Evolutionary conservation across 1,140 invertebrate genomes (phyloP), one percentile per base, ranked within the genome.

Genomic region (Oscheius sp.): DNA sequence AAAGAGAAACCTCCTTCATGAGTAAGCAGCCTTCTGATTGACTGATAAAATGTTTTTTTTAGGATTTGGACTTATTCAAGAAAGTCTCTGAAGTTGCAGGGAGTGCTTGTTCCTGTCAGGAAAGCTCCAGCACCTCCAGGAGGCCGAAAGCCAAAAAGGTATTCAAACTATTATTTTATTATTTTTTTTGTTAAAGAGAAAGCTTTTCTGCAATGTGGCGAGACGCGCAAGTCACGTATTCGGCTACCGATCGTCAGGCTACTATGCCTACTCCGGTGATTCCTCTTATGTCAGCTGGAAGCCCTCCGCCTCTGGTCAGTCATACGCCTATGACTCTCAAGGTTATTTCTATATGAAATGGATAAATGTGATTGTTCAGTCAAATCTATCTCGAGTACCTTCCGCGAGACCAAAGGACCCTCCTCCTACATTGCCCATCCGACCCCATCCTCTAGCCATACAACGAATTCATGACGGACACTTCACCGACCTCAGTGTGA

Each of bases 121-220:
- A 82, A 78, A 74, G 81, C 82, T 3, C 82, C 81, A 20, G 75
- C 82, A 35, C 79, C 75, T 7, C 82, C 82, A n/a, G 31, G 42
- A 29, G 59, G 34, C 13, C 59, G 58, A 64, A 3, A 61, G 4
- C 45, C 42, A 34, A 42, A 63, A 36, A 58, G 69, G 28, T 61
- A 36, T 10, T 28, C 32, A 7, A 58, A 7, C 23, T 58, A n/a
- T n/a, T n/a, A n/a, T n/a, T n/a, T n/a, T n/a, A n/a, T n/a, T n/a
- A n/a, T n/a, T n/a, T n/a, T n/a, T 59, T 59, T 59, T 15, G 15
- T 38, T 0, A 42, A 36, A 69, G 52, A 13, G 31, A 52, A 23
- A 71, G 59, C 31, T 52, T 71, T 31, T 49, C 69, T 3, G 69
- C 59, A 38, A 71, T 68, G 67, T 68, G 67, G 69, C 38, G 62